Evolutionary conservation across 2,113 vertebrate genomes (phyloP), one percentile per base, ranked within the genome.

Genomic region (Mormoops blainvillei): DNA sequence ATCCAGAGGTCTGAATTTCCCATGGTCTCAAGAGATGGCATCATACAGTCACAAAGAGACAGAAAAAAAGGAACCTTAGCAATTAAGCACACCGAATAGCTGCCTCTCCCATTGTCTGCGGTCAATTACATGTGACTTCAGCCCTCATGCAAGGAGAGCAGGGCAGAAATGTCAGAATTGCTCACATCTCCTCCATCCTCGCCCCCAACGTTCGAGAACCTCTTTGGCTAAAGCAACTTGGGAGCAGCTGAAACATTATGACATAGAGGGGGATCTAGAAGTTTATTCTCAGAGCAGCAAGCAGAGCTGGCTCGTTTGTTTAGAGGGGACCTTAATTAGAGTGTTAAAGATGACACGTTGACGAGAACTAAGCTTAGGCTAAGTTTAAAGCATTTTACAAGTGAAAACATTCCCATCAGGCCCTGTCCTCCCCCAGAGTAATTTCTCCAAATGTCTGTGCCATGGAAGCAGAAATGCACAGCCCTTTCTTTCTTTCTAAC

Each of bases 371-470:
- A 28, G 80, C 80, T 70, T 38, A 58, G 86, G 71, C 28, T 50
- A 80, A 76, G 68, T 76, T 87, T 63, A 94, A 97, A 95, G 54
- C 41, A 54, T 87, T 96, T 94, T 43, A 43, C 41, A 81, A 73
- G 93, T 48, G 74, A 73, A 93, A 94, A 84, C 41, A 58, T 68
- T 91, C 52, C 77, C 67, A 54, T 26, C 81, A 74, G 31, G 20
- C 52, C 52, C 41, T 82, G 52, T 70, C 54, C 87, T 86, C 78
- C 93, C 77, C 61, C 45, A 38, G 58, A 36, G 20, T n/a, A 50
- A 61, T 20, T 38, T 80, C 73, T 80, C 76, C 81, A 84, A 94
- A 84, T 14, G 31, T 43, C 70, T 80, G 54, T 20, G 41, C 63
- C 38, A 26, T 2, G 31, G 36, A 89, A 81, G 54, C 28, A 58